Evolutionary conservation across 2,888 invertebrate species (phyloP), one percentile per base, ranked within the genome.

Genomic region (Synergus japonicus): DNA sequence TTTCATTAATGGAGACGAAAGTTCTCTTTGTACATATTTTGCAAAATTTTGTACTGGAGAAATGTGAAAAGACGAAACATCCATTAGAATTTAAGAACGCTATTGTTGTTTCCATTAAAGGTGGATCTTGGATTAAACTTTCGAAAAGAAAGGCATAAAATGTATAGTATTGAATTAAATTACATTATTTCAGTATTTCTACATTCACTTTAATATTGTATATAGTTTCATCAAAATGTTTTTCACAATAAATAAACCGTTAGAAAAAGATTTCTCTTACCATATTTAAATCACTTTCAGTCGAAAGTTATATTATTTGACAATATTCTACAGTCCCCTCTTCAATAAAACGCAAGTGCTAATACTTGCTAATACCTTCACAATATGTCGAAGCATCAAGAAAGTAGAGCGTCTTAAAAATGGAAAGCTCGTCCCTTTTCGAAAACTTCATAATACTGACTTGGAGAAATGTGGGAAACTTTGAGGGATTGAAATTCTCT

Each of bases 21-120:
- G 77, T 87, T 2, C 4, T 89, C 8, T 2, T 89, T 3, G 79
- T 84, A 4, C 67, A 88, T 58, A 18, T 88, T 8, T 44, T 89
- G 12, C 90, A 88, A 58, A 90, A 92, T 18, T 89, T 89, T 76
- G 91, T 79, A 67, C 85, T 83, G 43, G 89, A 90, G 65, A 77
- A 85, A n/a, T 90, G 89, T 78, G 87, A 89, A 41, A 89, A 88
- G 81, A 88, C 92, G 0, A 78, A 81, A 5, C 77, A 84, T 13
- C 90, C 91, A 8, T 89, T 92, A 18, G 88, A 88, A 76, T 92
- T 91, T 78, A 91, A 90, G 79, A 89, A 87, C 78, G 86, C 89
- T 41, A 91, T 91, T 76, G 86, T 90, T 46, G 90, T 91, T 4
- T 91, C 90, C 0, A 84, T 89, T 81, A 90, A 91, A 78, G 87